Conservation (phyloP, 1,140 invertebrate species). For the Plutomurus gul region DNA sequence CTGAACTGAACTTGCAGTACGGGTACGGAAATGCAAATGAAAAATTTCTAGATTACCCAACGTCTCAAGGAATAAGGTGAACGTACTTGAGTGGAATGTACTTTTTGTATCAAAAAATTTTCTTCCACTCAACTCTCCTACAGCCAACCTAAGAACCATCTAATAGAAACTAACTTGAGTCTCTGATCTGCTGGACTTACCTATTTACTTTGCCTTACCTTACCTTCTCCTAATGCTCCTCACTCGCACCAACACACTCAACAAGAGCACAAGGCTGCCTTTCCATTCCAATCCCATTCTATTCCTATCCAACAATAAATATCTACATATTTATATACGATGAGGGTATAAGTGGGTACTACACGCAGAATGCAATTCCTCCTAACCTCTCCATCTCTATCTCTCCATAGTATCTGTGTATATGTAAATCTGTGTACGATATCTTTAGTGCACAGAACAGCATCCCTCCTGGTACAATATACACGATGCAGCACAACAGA, state of each 20-base stretch:
- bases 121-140: background rate
- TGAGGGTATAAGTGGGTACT: no score
- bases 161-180: background rate
- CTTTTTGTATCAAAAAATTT: constrained; percentile 47
- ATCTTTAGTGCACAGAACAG: no score
- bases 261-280: background rate
- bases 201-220: background rate
- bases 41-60: constrained; percentile 39
- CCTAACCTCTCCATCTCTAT: no score
- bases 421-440: no score
- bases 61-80: constrained; percentile 45
- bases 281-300: background rate
- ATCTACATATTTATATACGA: no score
- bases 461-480: no score
- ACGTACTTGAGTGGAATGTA: constrained; percentile 49
- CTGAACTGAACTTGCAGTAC: constrained; percentile 23
- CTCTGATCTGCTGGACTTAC: background rate
- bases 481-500: no score
- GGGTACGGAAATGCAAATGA: constrained; percentile 42
- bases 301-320: background rate
- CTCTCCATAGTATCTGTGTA: no score
- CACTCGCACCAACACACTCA: background rate
- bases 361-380: no score
- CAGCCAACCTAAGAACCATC: background rate
- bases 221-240: background rate